Evolutionary conservation across 2,113 vertebrate genomes (phyloP).

Genomic region (Nycticryphes semicollaris): DNA sequence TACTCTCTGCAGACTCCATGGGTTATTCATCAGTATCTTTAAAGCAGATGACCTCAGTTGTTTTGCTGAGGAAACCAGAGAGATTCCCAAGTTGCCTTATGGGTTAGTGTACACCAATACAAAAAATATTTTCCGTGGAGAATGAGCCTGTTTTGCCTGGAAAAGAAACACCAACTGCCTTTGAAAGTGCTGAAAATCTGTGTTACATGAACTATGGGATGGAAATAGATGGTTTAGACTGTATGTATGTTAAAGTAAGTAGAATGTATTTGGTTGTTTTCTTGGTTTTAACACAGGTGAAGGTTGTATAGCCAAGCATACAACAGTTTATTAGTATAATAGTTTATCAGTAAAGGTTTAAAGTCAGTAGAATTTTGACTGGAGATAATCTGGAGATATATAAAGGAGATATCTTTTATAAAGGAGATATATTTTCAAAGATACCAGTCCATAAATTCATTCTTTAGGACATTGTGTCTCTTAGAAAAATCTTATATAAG

Average conservation of each 20-base stretch:
- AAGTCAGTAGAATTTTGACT: background rate
- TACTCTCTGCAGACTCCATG: constrained; percentile 33
- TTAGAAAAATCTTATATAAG: background rate
- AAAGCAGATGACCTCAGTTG: constrained; percentile 54
- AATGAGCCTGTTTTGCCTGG: background rate
- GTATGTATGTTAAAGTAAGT: constrained; percentile 85
- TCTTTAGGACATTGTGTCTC: background rate
- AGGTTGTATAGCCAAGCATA: background rate
- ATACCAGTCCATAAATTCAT: background rate
- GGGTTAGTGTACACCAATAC: background rate
- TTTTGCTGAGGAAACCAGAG: constrained; percentile 38
- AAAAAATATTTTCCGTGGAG: background rate
- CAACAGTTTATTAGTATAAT: background rate
- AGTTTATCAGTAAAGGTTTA: background rate
- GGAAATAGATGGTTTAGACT: constrained; percentile 80
- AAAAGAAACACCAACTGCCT: background rate
- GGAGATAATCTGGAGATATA: background rate
- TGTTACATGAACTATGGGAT: background rate
- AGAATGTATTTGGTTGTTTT: background rate
- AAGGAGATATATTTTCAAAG: background rate
- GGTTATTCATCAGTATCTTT: constrained; percentile 44
- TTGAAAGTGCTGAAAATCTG: background rate
- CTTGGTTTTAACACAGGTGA: background rate
- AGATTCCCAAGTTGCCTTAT: background rate
- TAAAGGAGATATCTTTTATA: background rate